Percentiles rank a stretch among this genome's conserved stretches.
Evolutionary conservation across 2,113 vertebrate genomes (phyloP).

Genomic region (Lucifuga dentata): DNA sequence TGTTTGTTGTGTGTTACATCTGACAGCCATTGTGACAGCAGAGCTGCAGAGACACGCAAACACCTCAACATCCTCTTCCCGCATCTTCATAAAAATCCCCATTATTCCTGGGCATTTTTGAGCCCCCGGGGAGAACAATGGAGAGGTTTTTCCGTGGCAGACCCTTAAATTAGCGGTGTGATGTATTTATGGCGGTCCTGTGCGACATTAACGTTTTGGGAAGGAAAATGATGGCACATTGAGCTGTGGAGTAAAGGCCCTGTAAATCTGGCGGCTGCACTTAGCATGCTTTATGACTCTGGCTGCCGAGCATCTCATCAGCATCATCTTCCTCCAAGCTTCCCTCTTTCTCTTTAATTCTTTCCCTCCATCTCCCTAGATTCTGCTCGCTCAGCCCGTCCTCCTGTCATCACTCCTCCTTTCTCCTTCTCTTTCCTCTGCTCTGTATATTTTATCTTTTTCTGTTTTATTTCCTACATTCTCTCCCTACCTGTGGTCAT

Average conservation of each 20-base stretch:
- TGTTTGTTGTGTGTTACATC: constrained; percentile 44
- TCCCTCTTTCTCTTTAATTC: constrained; percentile 29
- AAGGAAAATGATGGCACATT: constrained; percentile 74
- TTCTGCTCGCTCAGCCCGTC: constrained; percentile 22
- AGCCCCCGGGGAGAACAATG: constrained; percentile 66
- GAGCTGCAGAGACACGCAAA: background rate
- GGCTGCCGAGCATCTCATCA: constrained; percentile 54
- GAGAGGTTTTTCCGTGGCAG: constrained; percentile 48
- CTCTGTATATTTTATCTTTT: background rate
- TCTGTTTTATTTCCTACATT: constrained; percentile 1
- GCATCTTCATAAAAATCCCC: constrained; percentile 61
- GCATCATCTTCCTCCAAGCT: constrained; percentile 41
- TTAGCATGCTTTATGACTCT: constrained; percentile 70
- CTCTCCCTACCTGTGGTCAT: background rate
- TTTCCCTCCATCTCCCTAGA: constrained; percentile 33
- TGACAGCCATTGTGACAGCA: constrained; percentile 8
- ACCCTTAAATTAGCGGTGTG: constrained; percentile 69
- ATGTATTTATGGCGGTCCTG: constrained; percentile 70
- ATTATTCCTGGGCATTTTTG: constrained; percentile 56
- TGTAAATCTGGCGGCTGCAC: constrained; percentile 73
- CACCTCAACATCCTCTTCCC: constrained; percentile 40
- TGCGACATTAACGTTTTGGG: constrained; percentile 74
- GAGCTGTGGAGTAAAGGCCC: constrained; percentile 66
- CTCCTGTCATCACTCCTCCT: constrained; percentile 2
- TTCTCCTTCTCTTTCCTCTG: background rate